Evolutionary conservation across 2,113 vertebrate species (phyloP), one percentile per base, ranked within the genome.

Genomic region (Percopsis transmontana): DNA sequence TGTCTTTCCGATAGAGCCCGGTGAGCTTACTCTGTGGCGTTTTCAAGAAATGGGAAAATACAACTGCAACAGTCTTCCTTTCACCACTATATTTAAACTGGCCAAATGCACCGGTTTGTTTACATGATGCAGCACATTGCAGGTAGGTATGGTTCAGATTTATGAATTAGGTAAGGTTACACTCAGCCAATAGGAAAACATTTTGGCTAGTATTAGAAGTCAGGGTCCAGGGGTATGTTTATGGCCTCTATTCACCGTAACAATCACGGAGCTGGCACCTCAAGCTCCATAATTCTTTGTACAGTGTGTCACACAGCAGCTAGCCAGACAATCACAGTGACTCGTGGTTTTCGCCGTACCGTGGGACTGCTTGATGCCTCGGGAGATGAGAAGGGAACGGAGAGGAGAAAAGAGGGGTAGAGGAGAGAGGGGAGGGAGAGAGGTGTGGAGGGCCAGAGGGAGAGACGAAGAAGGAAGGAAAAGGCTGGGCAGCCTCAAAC

Each of bases 381-480:
- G 38, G 68, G 54, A 79, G 66, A 77, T 67, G 76, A 72, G 58
- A 67, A 45, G 47, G 47, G 47, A 19, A 19, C 14, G 24, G 55
- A 24, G 69, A 82, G 84, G 82, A 87, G 85, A 88, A 87, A 79
- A 76, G 84, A 88, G 88, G 83, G 86, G 89, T 83, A 88, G 86
- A 83, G 85, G 88, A 90, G 85, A 85, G 81, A 86, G 82, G 83
- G 83, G 81, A 77, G 85, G 51, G 44, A 87, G 85, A 87, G 88
- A 81, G 76, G 86, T 63, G 73, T 19, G 85, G 78, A 90, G 90
- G 85, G 81, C 74, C 71, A 83, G 79, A 86, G 88, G 85, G 84
- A 85, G 81, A 81, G 85, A 82, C 70, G 68, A 87, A 88, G 84
- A 87, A 88, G 87, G 86, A 86, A 89, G 87, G 86, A 86, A 84